phyloP scores from a whole-genome alignment of 2,113 vertebrate genomes.

The Neodontobutis hainanensis region DNA sequence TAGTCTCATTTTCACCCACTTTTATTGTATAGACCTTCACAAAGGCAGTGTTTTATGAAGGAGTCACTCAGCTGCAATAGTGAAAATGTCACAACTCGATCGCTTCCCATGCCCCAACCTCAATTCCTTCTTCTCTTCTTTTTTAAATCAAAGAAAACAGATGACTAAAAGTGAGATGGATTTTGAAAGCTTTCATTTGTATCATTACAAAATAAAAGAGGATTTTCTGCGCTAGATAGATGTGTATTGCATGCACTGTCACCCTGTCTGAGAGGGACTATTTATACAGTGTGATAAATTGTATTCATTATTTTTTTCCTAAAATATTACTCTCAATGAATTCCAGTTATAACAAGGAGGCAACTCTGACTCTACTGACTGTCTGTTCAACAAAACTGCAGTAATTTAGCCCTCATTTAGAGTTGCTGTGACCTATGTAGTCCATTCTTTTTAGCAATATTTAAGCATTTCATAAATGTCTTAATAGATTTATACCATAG shows the following conservation, averaged over 20 bases:
- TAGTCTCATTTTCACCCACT: conserved; percentile 50
- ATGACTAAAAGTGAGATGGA: conserved; percentile 42
- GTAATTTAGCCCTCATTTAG: conserved; percentile 27
- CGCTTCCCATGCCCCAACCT: conserved; percentile 61
- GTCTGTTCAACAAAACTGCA: conserved; percentile 35
- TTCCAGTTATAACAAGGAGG: conserved; percentile 45
- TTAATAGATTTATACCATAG: conserved; percentile 38
- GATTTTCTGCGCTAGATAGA: conserved; percentile 8
- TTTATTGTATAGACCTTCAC: conserved; percentile 32
- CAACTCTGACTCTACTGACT: conserved; percentile 63
- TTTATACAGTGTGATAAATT: conserved; percentile 58
- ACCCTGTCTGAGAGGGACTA: conserved; percentile 32
- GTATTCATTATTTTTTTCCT: conserved; percentile 62
- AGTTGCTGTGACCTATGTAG: conserved; percentile 14
- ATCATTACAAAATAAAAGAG: conserved; percentile 34
- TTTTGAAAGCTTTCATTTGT: conserved; percentile 29
- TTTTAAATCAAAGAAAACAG: conserved; percentile 49
- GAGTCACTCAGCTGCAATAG: conserved; percentile 4
- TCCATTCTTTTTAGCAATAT: conserved; percentile 38
- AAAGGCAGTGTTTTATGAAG: conserved; percentile 15
- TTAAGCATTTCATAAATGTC: conserved; percentile 42
- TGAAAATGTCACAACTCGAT: conserved; percentile 24
- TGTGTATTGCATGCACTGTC: conserved; percentile 10
- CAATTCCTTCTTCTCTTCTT: conserved; percentile 56
- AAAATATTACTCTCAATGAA: conserved; percentile 56